These are phyloP conservation scores for Coracopsis vasa DNA, from an alignment of 2,113 vertebrate genomes.

Conservation along the genomic window DNA sequence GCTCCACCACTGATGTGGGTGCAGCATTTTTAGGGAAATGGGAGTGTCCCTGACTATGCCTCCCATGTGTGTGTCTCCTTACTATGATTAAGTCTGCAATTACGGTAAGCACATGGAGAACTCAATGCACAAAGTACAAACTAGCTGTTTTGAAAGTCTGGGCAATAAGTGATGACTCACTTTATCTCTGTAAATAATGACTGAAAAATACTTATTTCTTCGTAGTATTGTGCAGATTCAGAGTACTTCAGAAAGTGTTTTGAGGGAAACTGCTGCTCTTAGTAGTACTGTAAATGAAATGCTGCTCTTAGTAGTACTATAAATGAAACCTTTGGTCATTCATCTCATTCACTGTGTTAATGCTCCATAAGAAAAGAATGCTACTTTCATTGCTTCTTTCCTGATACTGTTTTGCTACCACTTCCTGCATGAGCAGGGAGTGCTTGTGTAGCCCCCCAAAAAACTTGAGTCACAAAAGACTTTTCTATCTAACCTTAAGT, in stretches of 20 bases:
- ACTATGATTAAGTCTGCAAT: slow-evolving; percentile 12
- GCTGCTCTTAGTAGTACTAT: not conserved
- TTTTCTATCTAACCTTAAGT: not conserved
- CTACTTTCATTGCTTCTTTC: not conserved
- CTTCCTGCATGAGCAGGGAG: not conserved
- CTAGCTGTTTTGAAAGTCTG: slow-evolving; percentile 29
- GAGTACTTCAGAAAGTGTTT: not conserved
- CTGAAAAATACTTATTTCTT: not conserved
- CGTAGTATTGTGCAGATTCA: not conserved
- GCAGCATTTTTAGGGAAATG: not conserved
- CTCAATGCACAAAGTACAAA: not conserved
- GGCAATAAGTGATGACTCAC: slow-evolving; percentile 35
- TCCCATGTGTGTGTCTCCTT: not conserved
- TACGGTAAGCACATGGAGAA: slow-evolving; percentile 9
- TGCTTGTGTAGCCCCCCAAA: not conserved
- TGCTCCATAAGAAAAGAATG: not conserved
- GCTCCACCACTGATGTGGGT: fast-evolving
- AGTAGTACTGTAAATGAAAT: no score
- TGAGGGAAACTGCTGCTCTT: not conserved
- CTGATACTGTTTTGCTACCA: not conserved
- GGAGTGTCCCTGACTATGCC: not conserved
- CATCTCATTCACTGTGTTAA: not conserved
- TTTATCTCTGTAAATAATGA: slow-evolving; percentile 4
- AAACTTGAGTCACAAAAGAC: not conserved
- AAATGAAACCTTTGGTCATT: not conserved